A percentile compares a stretch with the other conserved stretches of the same genome.
Evolutionary conservation across 2,113 vertebrate genomes (phyloP).

Genomic region (Larimichthys crocea): DNA sequence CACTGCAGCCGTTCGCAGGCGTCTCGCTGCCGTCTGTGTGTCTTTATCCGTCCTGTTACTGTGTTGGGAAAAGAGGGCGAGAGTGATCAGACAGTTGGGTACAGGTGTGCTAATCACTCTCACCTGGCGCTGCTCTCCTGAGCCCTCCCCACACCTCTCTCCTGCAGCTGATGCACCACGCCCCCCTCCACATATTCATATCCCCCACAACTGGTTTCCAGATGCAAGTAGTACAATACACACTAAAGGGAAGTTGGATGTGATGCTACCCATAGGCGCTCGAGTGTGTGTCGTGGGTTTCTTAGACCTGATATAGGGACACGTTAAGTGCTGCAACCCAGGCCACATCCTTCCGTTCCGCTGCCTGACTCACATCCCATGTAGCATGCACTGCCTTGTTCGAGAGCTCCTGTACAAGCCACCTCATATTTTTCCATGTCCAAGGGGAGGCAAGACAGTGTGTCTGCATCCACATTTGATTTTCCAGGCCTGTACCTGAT

Average conservation of each 20-base stretch:
- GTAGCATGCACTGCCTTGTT: background rate
- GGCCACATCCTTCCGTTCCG: background rate
- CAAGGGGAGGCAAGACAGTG: slow-evolving; percentile 36
- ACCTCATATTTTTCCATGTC: slow-evolving; percentile 1
- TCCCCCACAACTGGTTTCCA: slow-evolving; percentile 11
- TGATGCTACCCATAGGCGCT: background rate
- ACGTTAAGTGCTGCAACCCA: slow-evolving; percentile 3
- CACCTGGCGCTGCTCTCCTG: too few relatives aligned
- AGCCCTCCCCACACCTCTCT: too few relatives aligned
- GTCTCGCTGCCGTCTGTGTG: too few relatives aligned
- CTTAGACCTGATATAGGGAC: background rate
- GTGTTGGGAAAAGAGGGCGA: too few relatives aligned
- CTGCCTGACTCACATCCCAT: slow-evolving; percentile 12
- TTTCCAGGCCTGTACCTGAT: slow-evolving; percentile 14
- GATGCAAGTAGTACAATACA: slow-evolving; percentile 29
- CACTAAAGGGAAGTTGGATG: background rate
- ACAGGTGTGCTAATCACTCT: too few relatives aligned
- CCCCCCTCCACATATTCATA: slow-evolving; percentile 14
- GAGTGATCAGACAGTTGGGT: too few relatives aligned
- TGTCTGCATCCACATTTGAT: slow-evolving; percentile 18
- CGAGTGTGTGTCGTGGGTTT: background rate
- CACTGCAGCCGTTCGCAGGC: too few relatives aligned
- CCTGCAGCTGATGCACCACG: too few relatives aligned
- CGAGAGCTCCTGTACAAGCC: slow-evolving; percentile 11
- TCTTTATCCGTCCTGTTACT: too few relatives aligned